phyloP scores from a whole-genome alignment of 2,797 vertebrate genomes.

The Coregonus suidteri region DNA sequence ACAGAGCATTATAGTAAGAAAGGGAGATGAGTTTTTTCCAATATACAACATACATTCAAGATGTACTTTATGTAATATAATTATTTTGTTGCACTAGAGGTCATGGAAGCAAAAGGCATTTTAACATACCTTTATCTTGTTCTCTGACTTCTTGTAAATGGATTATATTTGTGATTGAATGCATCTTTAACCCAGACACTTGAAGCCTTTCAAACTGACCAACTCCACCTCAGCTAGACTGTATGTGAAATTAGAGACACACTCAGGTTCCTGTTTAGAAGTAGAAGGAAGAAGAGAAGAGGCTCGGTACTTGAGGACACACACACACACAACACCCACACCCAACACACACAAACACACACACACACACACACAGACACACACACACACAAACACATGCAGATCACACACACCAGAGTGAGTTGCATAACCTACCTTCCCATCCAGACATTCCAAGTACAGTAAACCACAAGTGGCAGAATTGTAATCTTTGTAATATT shows the following conservation, averaged over 20 bases:
- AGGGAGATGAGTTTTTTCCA: background rate
- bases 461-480: too few species aligned
- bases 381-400: background rate
- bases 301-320: background rate
- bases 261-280: background rate
- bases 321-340: background rate
- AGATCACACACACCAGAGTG: background rate
- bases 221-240: background rate
- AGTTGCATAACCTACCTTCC: background rate
- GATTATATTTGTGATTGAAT: background rate
- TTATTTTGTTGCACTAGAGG: background rate
- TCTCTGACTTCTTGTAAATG: background rate
- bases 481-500: background rate
- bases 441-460: too few species aligned
- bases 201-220: background rate
- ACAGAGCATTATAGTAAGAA: background rate
- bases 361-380: background rate
- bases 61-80: background rate
- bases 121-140: background rate
- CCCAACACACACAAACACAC: background rate
- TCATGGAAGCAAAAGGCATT: too few species aligned
- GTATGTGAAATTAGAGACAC: background rate
- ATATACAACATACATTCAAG: background rate
- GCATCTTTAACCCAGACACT: background rate
- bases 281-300: too few species aligned